Evolutionary conservation across 1,140 invertebrate species (phyloP).

Genomic region (Leptonema lineaticorne): DNA sequence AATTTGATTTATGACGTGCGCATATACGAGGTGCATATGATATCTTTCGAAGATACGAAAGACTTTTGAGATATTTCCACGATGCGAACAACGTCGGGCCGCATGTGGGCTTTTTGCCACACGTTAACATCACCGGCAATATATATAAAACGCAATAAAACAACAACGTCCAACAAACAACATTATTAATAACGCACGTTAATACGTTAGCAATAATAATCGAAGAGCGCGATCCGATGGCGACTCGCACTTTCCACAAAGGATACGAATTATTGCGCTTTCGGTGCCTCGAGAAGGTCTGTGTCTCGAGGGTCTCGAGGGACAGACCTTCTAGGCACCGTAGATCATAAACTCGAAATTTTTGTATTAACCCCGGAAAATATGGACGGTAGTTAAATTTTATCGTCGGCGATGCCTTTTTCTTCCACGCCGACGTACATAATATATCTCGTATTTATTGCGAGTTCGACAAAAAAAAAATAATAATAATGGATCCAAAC

Average conservation of each 20-base stretch:
- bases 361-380: constrained; percentile 37
- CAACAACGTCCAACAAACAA: background rate
- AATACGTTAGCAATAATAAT: constrained; percentile 19
- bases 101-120: background rate
- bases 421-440: constrained; percentile 20
- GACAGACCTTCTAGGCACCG: no score
- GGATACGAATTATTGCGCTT: no score
- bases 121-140: background rate
- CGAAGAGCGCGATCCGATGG: background rate
- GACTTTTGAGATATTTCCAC: background rate
- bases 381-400: constrained; percentile 37
- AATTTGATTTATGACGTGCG: background rate
- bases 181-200: background rate
- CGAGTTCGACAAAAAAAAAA: constrained; percentile 13
- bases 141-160: background rate
- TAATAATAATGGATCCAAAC: no score
- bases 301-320: no score
- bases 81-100: background rate
- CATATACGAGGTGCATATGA: background rate
- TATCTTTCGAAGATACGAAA: background rate
- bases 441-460: constrained; percentile 37
- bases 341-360: constrained; percentile 21
- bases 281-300: background rate
- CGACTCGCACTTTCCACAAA: background rate
- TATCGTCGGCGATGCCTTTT: constrained; percentile 34